Evolutionary conservation across 1,140 invertebrate species (phyloP).

Genomic region (Andrena cerasifolii): DNA sequence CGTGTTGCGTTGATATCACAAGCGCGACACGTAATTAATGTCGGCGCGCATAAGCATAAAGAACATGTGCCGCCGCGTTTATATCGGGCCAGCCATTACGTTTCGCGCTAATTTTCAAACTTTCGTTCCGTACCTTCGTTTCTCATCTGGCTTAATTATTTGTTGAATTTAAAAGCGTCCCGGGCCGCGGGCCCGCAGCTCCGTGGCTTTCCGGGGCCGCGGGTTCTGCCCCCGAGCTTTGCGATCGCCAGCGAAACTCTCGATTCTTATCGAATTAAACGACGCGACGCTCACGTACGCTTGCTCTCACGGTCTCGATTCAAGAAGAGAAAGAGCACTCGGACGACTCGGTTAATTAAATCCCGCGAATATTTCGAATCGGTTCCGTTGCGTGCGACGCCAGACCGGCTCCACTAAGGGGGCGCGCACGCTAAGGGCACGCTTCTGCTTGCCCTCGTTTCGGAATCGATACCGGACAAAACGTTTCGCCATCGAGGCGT

Average conservation of each 20-base stretch:
- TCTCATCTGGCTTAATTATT: slow-evolving; percentile 8
- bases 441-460: background rate
- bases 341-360: slow-evolving; percentile 2
- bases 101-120: slow-evolving; percentile 14
- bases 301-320: slow-evolving; percentile 13
- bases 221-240: background rate
- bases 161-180: slow-evolving; percentile 5
- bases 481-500: background rate
- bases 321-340: background rate
- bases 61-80: slow-evolving; percentile 37
- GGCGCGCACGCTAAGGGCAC: background rate
- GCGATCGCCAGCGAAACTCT: slow-evolving; percentile 11
- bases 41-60: slow-evolving; percentile 28
- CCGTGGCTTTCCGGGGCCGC: background rate
- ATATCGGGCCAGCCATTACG: background rate
- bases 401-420: background rate
- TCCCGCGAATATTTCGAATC: background rate
- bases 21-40: slow-evolving; percentile 51
- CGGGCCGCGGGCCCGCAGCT: background rate
- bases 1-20: slow-evolving; percentile 49
- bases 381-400: background rate
- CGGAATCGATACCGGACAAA: background rate
- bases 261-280: background rate
- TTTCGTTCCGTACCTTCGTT: slow-evolving; percentile 5
- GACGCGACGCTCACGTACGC: background rate